Evolutionary conservation across 92 coral and sea anemone genomes (phyloP).

Genomic region (Bergia sp.): DNA sequence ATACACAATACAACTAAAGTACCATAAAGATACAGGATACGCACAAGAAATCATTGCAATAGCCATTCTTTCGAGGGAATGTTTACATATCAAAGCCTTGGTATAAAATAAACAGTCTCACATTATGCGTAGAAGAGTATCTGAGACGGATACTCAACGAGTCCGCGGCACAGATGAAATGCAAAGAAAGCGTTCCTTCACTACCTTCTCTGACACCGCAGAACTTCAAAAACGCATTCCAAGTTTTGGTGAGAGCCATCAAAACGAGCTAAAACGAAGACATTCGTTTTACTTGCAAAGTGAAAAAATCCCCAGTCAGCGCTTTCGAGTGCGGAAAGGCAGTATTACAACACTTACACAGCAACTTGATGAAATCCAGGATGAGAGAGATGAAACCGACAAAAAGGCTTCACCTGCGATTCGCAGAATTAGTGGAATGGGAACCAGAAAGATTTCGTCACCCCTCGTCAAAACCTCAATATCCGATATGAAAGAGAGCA

Average conservation of each 20-base stretch:
- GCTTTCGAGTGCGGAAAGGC: background rate
- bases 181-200: conserved; percentile 1
- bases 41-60: background rate
- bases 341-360: background rate
- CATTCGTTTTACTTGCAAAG: conserved; percentile 24
- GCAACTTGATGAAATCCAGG: background rate
- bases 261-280: background rate
- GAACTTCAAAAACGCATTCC: conserved; percentile 16
- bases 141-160: background rate
- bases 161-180: background rate
- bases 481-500: background rate
- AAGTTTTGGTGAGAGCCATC: background rate
- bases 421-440: background rate
- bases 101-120: background rate
- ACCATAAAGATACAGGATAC: background rate
- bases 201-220: conserved; percentile 2
- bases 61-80: background rate
- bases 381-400: background rate
- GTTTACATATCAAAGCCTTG: background rate
- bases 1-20: background rate
- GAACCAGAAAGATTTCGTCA: background rate
- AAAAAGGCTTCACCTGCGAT: background rate
- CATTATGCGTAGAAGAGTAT: conserved; percentile 4
- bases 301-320: background rate
- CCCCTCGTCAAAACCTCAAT: background rate